Percentiles rank a stretch among this genome's conserved stretches.
These are phyloP conservation scores for Aphidius colemani DNA, from an alignment of 2,888 invertebrate species.

Conservation along the genomic window DNA sequence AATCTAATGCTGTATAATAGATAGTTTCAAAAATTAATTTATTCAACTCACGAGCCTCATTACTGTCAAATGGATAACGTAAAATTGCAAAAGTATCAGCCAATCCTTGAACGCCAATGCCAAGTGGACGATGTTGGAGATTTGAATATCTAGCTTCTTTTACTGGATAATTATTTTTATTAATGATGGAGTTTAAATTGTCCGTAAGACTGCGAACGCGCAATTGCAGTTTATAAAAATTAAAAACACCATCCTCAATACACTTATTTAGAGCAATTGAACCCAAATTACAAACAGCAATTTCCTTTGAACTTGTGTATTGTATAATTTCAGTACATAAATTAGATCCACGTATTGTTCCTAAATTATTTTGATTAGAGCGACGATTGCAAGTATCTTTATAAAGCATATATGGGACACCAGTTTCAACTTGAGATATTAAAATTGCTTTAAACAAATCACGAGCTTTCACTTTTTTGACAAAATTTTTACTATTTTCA, in stretches of 20 bases:
- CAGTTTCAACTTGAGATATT: constrained; percentile 67
- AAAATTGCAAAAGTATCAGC: constrained; percentile 69
- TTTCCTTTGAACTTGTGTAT: constrained; percentile 65
- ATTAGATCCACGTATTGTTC: constrained; percentile 71
- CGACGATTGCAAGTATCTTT: constrained; percentile 69
- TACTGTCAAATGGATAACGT: constrained; percentile 65
- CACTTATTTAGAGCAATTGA: constrained; percentile 68
- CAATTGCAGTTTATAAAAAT: constrained; percentile 63
- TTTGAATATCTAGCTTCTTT: constrained; percentile 65
- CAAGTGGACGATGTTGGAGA: constrained; percentile 52
- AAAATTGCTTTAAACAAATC: constrained; percentile 67
- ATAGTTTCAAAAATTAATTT: constrained; percentile 68
- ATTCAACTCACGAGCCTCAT: constrained; percentile 64
- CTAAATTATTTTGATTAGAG: constrained; percentile 69
- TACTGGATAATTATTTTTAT: constrained; percentile 68
- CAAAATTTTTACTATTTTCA: constrained; percentile 57
- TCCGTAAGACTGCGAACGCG: constrained; percentile 64
- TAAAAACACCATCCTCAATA: constrained; percentile 62
- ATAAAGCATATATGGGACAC: constrained; percentile 68
- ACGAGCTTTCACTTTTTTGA: constrained; percentile 60
- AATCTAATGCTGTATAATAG: constrained; percentile 66
- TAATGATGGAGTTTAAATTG: constrained; percentile 69
- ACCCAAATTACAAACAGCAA: constrained; percentile 70
- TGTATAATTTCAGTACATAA: constrained; percentile 71
- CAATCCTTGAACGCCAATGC: constrained; percentile 67